Evolutionary conservation across 2,797 vertebrate species (phyloP).

Genomic region (Poecilia wingei): DNA sequence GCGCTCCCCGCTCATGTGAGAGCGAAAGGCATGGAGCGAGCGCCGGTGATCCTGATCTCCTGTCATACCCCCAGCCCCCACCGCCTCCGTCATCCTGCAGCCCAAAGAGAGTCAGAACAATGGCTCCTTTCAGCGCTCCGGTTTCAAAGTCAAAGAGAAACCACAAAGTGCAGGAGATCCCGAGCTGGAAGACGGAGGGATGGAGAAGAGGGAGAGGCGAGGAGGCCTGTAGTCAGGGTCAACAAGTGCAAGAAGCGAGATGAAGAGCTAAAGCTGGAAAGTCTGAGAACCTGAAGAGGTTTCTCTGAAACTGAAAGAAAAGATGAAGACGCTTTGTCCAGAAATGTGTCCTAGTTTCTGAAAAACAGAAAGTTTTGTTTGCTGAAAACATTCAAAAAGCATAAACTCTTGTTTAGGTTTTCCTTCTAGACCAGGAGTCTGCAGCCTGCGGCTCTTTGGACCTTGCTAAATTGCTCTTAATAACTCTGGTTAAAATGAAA

Average conservation of each 20-base stretch:
- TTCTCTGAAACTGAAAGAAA: background rate
- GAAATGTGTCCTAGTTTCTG: background rate
- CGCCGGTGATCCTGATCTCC: slow-evolving; percentile 52
- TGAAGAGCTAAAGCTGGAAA: slow-evolving; percentile 1
- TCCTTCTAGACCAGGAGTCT: background rate
- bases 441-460: too few relatives aligned
- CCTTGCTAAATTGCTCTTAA: too few relatives aligned
- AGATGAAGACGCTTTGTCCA: background rate
- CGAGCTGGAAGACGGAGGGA: slow-evolving; percentile 45
- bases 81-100: slow-evolving; percentile 25
- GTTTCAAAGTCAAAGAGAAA: slow-evolving; percentile 73
- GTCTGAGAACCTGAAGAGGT: background rate
- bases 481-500: too few relatives aligned
- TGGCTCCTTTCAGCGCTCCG: slow-evolving; percentile 75
- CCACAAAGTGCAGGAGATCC: slow-evolving; percentile 54
- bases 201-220: background rate
- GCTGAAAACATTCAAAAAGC: background rate
- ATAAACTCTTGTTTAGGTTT: background rate
- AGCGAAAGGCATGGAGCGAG: slow-evolving; percentile 17
- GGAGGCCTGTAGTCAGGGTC: slow-evolving; percentile 27
- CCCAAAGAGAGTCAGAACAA: slow-evolving; percentile 69
- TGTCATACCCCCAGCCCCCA: slow-evolving; percentile 25
- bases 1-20: slow-evolving; percentile 36
- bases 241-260: slow-evolving; percentile 17
- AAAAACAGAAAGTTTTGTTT: background rate